Conservation (phyloP, 1,140 invertebrate genomes). For the Drosophila pseudoananassae region DNA sequence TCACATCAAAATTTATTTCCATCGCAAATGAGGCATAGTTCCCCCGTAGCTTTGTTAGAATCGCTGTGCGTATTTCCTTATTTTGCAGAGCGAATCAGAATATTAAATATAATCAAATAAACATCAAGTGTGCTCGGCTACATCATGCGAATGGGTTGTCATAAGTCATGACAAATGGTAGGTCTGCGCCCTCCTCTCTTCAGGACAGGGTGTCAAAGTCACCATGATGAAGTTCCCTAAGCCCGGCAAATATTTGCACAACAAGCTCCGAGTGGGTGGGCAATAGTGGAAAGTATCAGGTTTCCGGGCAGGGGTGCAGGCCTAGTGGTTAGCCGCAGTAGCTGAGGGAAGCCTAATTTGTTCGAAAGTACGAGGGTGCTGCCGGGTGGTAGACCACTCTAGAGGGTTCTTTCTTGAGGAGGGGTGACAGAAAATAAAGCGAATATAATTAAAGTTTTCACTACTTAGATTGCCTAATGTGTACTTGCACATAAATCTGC, state of each 20-base stretch:
- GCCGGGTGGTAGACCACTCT: slow-evolving; percentile 3
- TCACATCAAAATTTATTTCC: slow-evolving; percentile 40
- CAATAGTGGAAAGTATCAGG: slow-evolving; percentile 58
- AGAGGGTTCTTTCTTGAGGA: background rate
- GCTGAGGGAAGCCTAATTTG: slow-evolving; percentile 69
- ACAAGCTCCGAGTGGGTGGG: slow-evolving; percentile 49
- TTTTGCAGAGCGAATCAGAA: slow-evolving; percentile 34
- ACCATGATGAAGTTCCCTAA: slow-evolving; percentile 64
- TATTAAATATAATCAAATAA: slow-evolving; percentile 56
- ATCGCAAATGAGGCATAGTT: slow-evolving; percentile 43
- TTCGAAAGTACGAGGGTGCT: slow-evolving; percentile 38
- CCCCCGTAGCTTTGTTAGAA: background rate
- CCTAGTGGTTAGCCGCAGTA: slow-evolving; percentile 60
- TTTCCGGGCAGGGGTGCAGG: slow-evolving; percentile 54
- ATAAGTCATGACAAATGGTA: slow-evolving; percentile 61
- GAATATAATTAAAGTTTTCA: background rate
- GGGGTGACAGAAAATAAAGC: background rate
- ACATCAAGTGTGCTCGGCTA: slow-evolving; percentile 54
- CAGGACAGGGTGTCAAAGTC: slow-evolving; percentile 48
- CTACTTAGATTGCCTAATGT: background rate
- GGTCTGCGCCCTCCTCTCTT: slow-evolving; percentile 32
- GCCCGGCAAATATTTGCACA: slow-evolving; percentile 67
- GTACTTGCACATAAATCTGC: background rate
- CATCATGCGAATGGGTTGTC: slow-evolving; percentile 63
- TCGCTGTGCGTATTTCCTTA: background rate